Evolutionary conservation across 2,113 vertebrate genomes (phyloP), one percentile per base, ranked within the genome.

Genomic region (Centropus unirufus): DNA sequence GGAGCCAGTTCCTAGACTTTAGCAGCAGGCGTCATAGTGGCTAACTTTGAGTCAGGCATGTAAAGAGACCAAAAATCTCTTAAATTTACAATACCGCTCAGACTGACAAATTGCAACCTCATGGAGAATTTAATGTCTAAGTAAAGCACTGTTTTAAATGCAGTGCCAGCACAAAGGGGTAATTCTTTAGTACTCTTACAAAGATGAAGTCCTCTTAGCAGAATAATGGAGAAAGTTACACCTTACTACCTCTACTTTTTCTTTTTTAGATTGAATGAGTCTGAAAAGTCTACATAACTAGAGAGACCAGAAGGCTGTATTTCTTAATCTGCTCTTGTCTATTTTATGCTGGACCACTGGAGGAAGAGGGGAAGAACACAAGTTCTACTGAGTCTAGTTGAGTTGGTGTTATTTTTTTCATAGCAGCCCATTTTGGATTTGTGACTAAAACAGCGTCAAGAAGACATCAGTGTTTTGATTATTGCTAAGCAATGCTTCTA

Each of bases 401-500:
- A 4, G 16, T 11, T 58, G 4, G 11, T 49, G 6, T 30, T 44
- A 5, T 21, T 88, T 85, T 85, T 75, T 77, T 73, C 27, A 16
- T 4, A 85, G 58, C 10, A 36, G 2, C 5, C 2, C 1, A 0
- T 27, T 93, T 69, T 27, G n/a, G 14, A n/a, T 61, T 79, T 83
- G 59, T 61, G 40, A 73, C 44, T 44, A 42, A 67, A 84, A 22
- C 7, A 59, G n/a, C 14, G 24, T 44, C 5, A 1, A 1, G 23
- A 20, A 20, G 14, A 39, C 23, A 52, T 0, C 0, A 0, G 4
- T 63, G 22, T 46, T 80, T 69, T 40, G 21, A 10, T 6, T 52
- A 1, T 36, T n/a, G n/a, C 14, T 66, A 30, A 54, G 13, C 20
- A 52, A 14, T 21, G 5, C 27, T 54, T 86, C 9, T 9, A 44